Base-by-base conservation (phyloP, 2,113 vertebrate species). In the Podarcis muralis region DNA sequence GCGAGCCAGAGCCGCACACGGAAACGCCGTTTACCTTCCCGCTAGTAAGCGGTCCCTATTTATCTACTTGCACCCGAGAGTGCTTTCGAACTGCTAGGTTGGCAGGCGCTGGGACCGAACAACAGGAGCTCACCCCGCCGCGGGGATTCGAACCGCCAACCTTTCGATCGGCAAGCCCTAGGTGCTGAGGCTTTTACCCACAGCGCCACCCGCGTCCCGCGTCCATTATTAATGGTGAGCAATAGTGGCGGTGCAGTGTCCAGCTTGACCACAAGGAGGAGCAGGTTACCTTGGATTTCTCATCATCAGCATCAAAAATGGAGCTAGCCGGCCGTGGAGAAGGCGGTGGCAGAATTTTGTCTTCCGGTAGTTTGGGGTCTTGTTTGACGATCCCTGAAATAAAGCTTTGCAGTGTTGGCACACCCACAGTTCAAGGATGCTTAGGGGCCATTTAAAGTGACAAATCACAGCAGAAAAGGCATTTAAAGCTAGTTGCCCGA, bases 291-390 rank as follows among this genome's bases (percentile, higher is more conserved):
- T 97, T 97, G n/a, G 98, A 97, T 91, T 98, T 99, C 71, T 98
- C 98, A 90, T 98, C 97, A 86, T 98, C 97, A 16, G 81, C 94
- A 93, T 98, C 98, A 94, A 99, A 99, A 88, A 99, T 96, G 20
- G 98, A 98, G 37, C 97, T 97, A 79, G 95, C 95, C 74, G 95
- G 91, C 96, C 98, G 97, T 0, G 98, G 97, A 59, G 97, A 97
- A 53, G 97, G 98, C 5, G 98, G 98, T 13, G 97, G 97, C 94
- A 98, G 96, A 91, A 98, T 96, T 65, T 97, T 95, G 20, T 96
- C 96, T 92, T 96, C 93, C 13, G 97, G 96, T 6, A 98, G 86
- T 90, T 97, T 97, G 25, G 98, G 98, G 81, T 99, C 98, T 91
- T 98, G 96, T 89, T 98, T 98, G 81, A 99, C 96, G 75, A 99